Evolutionary conservation across 2,797 vertebrate genomes (phyloP), one percentile per base, ranked within the genome.

Genomic region (Tolypeutes matacus): DNA sequence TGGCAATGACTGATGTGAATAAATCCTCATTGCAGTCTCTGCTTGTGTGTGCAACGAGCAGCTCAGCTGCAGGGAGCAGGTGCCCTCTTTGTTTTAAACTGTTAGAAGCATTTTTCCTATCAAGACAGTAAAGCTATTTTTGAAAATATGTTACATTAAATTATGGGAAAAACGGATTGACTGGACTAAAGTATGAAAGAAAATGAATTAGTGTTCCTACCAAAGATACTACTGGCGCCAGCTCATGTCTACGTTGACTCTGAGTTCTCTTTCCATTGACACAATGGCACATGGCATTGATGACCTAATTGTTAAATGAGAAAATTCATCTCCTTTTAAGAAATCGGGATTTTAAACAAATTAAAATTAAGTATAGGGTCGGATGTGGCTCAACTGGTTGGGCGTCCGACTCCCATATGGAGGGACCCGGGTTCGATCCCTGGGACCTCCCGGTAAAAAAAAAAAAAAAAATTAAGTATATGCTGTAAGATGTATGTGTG

Each of bases 141-240:
- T 97, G 93, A 96, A 96, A 97, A 97, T 97, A 95, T 64, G 31
- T 27, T 93, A 83, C 29, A 65, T 90, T 83, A 91, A 42, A 7
- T 73, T 25, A 27, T 25, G 20, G 25, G 10, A 29, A 64, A 29
- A 46, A 13, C 17, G 42, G 34, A 95, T 82, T 90, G 80, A 65
- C 39, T 96, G 86, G 77, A 51, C 84, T 34, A 53, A 94, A 95
- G 70, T 46, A 84, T 39, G 49, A 14, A n/a, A 34, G 4, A 65
- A 31, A 34, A n/a, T 27, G 81, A 83, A 23, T 29, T 96, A 95
- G 94, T 93, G 96, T 97, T 97, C 95, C 97, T 97, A 98, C 97
- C 97, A 97, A 98, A 98, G 97, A 97, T 42, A 95, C 90, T 78
- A 92, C 7, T 67, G 18, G 88, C 92, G 96, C 90, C 86, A 93